A percentile compares a stretch with the other conserved stretches of the same genome.
phyloP scores from a whole-genome alignment of 2,113 vertebrate species.

The Pseudopodoces humilis region DNA sequence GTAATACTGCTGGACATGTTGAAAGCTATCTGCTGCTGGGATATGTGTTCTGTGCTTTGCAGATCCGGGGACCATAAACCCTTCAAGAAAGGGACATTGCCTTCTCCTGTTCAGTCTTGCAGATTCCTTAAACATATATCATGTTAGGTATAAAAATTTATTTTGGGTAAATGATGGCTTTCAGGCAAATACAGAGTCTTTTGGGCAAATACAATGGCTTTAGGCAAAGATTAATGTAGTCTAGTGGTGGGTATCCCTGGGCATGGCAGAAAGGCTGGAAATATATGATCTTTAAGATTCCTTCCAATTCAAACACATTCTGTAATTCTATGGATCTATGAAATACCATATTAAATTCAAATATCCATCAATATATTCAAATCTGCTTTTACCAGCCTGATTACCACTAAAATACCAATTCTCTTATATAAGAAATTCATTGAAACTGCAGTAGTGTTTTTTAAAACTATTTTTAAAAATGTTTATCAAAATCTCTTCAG shows the following conservation, averaged over 20 bases:
- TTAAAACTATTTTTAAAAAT: fast-evolving
- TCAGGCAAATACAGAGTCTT: neutral
- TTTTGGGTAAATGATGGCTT: neutral
- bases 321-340: neutral
- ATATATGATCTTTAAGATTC: neutral
- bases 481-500: neutral
- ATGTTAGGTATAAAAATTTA: neutral
- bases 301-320: neutral
- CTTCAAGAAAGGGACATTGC: neutral
- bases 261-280: neutral
- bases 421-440: neutral
- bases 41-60: neutral
- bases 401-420: neutral
- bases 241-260: neutral
- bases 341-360: neutral
- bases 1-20: neutral
- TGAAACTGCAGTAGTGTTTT: neutral
- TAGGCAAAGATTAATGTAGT: neutral
- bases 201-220: neutral
- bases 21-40: neutral
- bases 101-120: neutral
- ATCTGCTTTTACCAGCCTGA: neutral
- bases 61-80: neutral
- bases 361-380: neutral
- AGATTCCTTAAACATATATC: neutral